Evolutionary conservation across 2,888 invertebrate species (phyloP), one percentile per base, ranked within the genome.

Genomic region (Folsomia candida): DNA sequence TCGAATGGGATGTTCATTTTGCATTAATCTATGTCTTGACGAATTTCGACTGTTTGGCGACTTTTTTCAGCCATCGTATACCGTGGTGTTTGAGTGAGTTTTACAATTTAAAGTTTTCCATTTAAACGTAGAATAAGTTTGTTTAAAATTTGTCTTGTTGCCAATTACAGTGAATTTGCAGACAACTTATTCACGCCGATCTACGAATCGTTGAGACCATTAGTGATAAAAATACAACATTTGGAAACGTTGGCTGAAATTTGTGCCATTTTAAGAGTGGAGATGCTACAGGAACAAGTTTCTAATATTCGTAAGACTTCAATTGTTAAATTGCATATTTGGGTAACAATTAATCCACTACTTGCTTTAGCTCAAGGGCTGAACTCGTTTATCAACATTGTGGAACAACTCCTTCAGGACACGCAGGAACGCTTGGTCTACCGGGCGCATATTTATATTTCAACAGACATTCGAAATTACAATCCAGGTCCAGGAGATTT

Each of bases 231-330:
- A 83, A 93, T 98, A 74, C 95, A 96, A 82, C 98, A 99, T 83
- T 85, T 99, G 82, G 99, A 99, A 86, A 97, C 98, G 0, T 85
- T 99, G 26, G 94, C 97, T 0, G 99, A 99, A 84, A 89, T 99
- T 64, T 98, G 98, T 82, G 91, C 93, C 57, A 97, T 98, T 79
- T 84, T 98, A 51, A 87, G 94, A 74, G 89, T 91, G 67, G 95
- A 97, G 85, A 93, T 97, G 88, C 85, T 96, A 11, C 94, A 94
- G 81, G 96, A 94, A 80, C 93, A 95, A 81, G 92, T 93, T 22
- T 89, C 90, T 76, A 90, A 90, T 80, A 92, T 91, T 82, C 89
- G 92, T 90, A 83, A 87, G 89, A 81, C 73, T n/a, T n/a, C n/a
- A n/a, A n/a, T n/a, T n/a, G n/a, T n/a, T n/a, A n/a, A n/a, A n/a